Evolutionary conservation across 2,797 vertebrate species (phyloP).

Genomic region (Onychomys torridus): DNA sequence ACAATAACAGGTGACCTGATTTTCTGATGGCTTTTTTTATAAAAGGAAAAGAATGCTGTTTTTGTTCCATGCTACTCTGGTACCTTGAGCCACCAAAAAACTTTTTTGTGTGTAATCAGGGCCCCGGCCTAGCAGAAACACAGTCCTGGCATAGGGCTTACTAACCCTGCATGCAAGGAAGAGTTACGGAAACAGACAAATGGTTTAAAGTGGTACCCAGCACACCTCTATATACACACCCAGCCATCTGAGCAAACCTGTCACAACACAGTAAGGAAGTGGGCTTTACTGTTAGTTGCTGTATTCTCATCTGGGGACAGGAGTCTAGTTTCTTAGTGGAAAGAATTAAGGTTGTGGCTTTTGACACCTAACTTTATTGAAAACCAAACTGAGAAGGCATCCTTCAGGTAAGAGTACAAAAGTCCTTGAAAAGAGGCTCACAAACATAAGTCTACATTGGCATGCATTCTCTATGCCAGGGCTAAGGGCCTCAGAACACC

Average conservation of each 20-base stretch:
- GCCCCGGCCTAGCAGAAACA: not conserved
- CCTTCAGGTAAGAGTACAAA: not conserved
- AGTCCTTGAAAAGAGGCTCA: not conserved
- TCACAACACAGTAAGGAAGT: not conserved
- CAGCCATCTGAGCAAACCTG: not conserved
- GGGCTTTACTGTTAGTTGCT: not conserved
- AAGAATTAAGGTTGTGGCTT: not conserved
- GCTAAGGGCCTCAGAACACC: not conserved
- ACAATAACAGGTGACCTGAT: not conserved
- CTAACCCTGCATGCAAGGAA: not conserved
- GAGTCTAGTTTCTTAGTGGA: not conserved
- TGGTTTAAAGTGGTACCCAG: not conserved
- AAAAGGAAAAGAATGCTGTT: not conserved
- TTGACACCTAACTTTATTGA: not conserved
- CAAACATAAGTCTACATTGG: not conserved
- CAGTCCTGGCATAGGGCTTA: not conserved
- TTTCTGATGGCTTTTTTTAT: not conserved
- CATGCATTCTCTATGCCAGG: not conserved
- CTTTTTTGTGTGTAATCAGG: not conserved
- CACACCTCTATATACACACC: not conserved
- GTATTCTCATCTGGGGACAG: not conserved
- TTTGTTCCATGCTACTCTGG: not conserved
- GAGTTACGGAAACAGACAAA: accelerated
- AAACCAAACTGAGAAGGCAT: not conserved
- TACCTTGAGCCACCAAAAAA: not conserved